Evolutionary conservation across 2,113 vertebrate species (phyloP).

Genomic region (Pelmatolapia mariae): DNA sequence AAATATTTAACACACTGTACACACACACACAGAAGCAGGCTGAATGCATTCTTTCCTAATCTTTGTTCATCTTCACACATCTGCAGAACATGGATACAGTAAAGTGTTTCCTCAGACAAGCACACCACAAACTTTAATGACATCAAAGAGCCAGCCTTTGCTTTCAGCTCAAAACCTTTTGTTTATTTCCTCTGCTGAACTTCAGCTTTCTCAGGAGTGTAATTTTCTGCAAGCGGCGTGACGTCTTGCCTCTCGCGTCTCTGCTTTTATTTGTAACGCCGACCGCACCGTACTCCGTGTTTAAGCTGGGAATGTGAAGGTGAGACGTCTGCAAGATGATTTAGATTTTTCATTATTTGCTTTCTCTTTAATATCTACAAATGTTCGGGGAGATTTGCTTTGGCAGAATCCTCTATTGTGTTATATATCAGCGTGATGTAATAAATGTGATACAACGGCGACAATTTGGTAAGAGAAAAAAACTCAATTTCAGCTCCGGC

Average conservation of each 20-base stretch:
- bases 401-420: not conserved
- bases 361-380: not conserved
- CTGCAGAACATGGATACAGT: not conserved
- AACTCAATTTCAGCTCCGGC: conserved; percentile 24
- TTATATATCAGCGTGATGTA: not conserved
- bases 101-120: not conserved
- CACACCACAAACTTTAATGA: not conserved
- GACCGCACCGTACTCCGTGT: not conserved
- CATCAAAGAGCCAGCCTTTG: conserved; percentile 14
- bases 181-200: conserved; percentile 13
- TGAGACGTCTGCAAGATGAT: not conserved
- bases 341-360: conserved; percentile 6
- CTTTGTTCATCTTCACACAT: not conserved
- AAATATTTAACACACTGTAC: not conserved
- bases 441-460: not conserved
- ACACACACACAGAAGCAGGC: not conserved
- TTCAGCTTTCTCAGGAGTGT: not conserved
- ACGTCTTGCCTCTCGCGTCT: not conserved
- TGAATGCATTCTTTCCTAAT: not conserved
- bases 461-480: not conserved
- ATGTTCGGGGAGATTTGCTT: not conserved
- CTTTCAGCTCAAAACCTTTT: not conserved
- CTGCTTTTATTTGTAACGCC: not conserved
- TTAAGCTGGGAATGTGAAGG: not conserved
- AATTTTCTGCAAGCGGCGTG: not conserved